A percentile compares a stretch with the other conserved stretches of the same genome.
Conservation (phyloP, 30 jellyfish, hydroid and myxozoan genomes). For the Catostylus mosaicus region DNA sequence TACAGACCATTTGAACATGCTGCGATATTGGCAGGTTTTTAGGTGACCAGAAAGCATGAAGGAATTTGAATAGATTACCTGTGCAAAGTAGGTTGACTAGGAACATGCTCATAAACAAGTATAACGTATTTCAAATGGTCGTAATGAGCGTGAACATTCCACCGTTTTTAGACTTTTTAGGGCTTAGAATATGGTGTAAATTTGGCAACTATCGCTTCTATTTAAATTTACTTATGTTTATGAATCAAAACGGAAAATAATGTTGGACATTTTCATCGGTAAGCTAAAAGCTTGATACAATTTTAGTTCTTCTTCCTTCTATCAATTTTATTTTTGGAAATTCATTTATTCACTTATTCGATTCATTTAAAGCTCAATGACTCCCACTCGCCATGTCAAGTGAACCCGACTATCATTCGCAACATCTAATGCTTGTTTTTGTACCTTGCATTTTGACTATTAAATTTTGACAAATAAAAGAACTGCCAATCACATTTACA, state of each 20-base stretch:
- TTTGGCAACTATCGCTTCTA: background rate
- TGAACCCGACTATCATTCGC: too few species aligned
- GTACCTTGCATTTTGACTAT: too few species aligned
- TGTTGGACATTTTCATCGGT: constrained; percentile 1
- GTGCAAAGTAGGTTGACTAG: constrained; percentile 31
- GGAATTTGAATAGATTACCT: constrained; percentile 62
- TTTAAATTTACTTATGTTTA: background rate
- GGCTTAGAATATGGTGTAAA: background rate
- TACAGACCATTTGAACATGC: background rate
- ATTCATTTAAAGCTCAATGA: too few species aligned
- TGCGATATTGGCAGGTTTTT: background rate
- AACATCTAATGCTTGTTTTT: too few species aligned
- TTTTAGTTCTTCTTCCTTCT: background rate
- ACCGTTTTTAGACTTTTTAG: constrained; percentile 5
- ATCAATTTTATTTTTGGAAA: too few species aligned
- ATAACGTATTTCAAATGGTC: constrained; percentile 64
- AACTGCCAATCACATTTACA: too few species aligned
- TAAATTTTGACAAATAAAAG: too few species aligned
- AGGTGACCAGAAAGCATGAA: constrained; percentile 62
- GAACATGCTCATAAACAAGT: constrained; percentile 68
- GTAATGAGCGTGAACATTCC: constrained; percentile 6
- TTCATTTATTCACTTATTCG: too few species aligned
- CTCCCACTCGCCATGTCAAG: too few species aligned
- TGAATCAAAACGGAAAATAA: constrained; percentile 7
- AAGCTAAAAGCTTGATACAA: background rate